Conservation (phyloP, 2,888 invertebrate species). For the Microdon myrmicae region DNA sequence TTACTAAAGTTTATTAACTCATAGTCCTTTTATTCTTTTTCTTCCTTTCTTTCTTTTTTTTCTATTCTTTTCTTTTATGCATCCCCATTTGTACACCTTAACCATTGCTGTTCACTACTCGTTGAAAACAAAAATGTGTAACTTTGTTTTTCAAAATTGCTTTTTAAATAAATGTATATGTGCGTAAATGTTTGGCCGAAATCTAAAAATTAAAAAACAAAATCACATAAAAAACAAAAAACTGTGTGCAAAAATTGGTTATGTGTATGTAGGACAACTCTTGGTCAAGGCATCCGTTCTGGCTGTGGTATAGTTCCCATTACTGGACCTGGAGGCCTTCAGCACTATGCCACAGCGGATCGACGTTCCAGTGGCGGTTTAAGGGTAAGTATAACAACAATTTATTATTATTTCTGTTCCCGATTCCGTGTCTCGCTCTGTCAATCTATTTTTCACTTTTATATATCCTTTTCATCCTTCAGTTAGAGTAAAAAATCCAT, state of each 20-base stretch:
- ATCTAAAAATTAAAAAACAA: constrained; percentile 11
- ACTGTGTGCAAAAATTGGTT: constrained; percentile 45
- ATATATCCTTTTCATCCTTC: too few species aligned
- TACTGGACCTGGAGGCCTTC: constrained; percentile 66
- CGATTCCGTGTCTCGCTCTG: constrained; percentile 19
- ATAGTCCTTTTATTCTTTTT: constrained; percentile 35
- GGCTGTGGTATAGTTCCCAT: constrained; percentile 67
- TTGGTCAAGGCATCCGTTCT: constrained; percentile 68
- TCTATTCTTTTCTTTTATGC: constrained; percentile 35
- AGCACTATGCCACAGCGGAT: constrained; percentile 67
- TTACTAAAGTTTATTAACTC: constrained; percentile 33
- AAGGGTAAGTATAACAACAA: constrained; percentile 61
- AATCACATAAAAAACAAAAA: constrained; percentile 16
- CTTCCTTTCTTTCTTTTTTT: constrained; percentile 32
- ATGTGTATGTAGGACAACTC: constrained; percentile 66
- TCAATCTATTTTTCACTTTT: constrained; percentile 7
- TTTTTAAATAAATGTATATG: constrained; percentile 37
- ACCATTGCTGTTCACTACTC: constrained; percentile 42
- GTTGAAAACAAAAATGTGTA: constrained; percentile 19
- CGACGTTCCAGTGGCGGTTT: constrained; percentile 65
- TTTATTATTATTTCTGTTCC: constrained; percentile 6
- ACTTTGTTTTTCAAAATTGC: constrained; percentile 30
- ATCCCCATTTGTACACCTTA: constrained; percentile 46
- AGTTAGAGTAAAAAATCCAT: constrained; percentile 15
- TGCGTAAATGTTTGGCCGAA: constrained; percentile 51